These are phyloP conservation scores for Brienomyrus longianalis DNA, from an alignment of 2,113 vertebrate genomes.

Conservation along the genomic window DNA sequence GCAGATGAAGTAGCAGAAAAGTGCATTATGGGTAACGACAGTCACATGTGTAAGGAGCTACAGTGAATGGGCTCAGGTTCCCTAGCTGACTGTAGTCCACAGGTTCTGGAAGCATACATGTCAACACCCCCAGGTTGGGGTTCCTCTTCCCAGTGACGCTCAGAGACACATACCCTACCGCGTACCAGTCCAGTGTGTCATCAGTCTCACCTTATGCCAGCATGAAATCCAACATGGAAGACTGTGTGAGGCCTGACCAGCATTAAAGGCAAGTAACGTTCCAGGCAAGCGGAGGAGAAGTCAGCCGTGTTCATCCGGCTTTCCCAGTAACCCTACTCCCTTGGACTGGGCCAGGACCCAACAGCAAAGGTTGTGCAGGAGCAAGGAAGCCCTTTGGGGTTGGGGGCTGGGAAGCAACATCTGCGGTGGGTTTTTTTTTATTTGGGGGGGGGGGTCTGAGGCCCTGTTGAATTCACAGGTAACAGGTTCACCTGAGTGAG, in stretches of 20 bases:
- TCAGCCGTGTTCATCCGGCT: not conserved
- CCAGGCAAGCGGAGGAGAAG: not conserved
- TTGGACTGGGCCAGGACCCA: not conserved
- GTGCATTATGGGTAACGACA: not conserved
- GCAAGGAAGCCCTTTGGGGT: not conserved
- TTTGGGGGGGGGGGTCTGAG: not conserved
- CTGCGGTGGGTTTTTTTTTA: not conserved
- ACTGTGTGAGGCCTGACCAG: not conserved
- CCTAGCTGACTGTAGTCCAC: not conserved
- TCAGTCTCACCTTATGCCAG: not conserved
- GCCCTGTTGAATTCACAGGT: not conserved
- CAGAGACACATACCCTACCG: not conserved
- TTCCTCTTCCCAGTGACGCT: not conserved
- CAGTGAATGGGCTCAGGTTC: not conserved
- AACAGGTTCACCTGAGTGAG: constrained; percentile 5
- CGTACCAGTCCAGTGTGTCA: not conserved
- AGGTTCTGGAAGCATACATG: not conserved
- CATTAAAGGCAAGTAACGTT: not conserved
- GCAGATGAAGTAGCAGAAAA: not conserved
- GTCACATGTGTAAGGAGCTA: not conserved
- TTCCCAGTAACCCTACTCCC: not conserved
- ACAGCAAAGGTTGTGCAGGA: not conserved
- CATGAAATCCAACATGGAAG: not conserved
- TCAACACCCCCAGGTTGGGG: not conserved
- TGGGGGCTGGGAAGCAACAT: not conserved